phyloP scores from a whole-genome alignment of 2,113 vertebrate species.

The Otis tarda region DNA sequence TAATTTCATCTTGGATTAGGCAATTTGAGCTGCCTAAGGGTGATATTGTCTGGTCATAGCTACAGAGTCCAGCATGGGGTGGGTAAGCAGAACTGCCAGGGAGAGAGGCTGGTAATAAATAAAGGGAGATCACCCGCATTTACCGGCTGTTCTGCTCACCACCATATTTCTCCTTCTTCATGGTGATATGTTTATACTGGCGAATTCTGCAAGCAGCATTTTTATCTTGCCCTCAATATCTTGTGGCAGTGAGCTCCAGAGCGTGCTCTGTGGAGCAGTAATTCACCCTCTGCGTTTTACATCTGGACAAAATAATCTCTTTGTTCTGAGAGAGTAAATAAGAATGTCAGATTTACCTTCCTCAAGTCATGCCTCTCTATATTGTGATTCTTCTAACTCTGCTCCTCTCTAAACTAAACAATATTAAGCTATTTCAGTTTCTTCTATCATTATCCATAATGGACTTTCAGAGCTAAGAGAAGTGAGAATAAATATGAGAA shows the following conservation, averaged over 20 bases:
- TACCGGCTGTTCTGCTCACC: neutral
- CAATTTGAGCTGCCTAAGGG: neutral
- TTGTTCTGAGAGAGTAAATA: slow-evolving; percentile 55
- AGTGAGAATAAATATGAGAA: slow-evolving; percentile 25
- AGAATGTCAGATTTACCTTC: slow-evolving; percentile 52
- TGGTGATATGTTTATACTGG: neutral
- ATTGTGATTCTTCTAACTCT: slow-evolving; percentile 26
- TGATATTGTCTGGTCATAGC: neutral
- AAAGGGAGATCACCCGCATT: neutral
- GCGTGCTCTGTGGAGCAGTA: neutral
- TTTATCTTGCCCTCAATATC: slow-evolving; percentile 52
- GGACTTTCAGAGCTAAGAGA: slow-evolving; percentile 14
- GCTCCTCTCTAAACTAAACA: slow-evolving; percentile 36
- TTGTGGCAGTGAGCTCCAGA: neutral
- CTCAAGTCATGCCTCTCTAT: slow-evolving; percentile 28
- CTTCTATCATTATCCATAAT: slow-evolving; percentile 51
- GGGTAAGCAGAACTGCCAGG: neutral
- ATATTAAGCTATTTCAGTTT: slow-evolving; percentile 47
- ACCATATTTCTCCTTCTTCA: neutral
- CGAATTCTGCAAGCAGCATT: slow-evolving; percentile 15
- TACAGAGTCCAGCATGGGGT: neutral
- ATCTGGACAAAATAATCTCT: slow-evolving; percentile 48
- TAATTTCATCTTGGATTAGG: neutral
- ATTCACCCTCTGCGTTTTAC: slow-evolving; percentile 51
- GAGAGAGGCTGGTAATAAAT: neutral